Percentiles rank a stretch among this genome's conserved stretches.
Evolutionary conservation across 92 coral and sea anemone genomes (phyloP).

Genomic region (Paragorgia papillata): DNA sequence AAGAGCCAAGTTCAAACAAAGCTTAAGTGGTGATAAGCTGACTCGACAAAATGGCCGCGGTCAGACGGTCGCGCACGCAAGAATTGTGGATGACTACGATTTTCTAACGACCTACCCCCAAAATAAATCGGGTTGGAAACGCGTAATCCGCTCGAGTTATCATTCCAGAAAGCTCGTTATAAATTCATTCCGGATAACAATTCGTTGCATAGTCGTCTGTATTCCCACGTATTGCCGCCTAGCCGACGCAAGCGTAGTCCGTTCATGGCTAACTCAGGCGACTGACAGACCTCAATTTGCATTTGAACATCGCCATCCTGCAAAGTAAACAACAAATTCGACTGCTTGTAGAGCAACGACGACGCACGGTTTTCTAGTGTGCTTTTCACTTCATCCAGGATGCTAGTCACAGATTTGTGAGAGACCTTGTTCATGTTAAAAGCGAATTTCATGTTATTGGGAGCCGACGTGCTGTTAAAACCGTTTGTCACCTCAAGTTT

Average conservation of each 20-base stretch:
- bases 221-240: constrained; percentile 95
- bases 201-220: constrained; percentile 91
- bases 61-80: too few relatives aligned
- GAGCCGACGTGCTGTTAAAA: constrained; percentile 61
- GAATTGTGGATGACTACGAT: too few relatives aligned
- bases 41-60: too few relatives aligned
- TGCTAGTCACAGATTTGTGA: constrained; percentile 82
- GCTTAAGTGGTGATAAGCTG: too few relatives aligned
- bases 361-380: constrained; percentile 87
- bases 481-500: constrained; percentile 77
- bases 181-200: constrained; percentile 86
- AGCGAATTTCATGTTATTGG: constrained; percentile 80
- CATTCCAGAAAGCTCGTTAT: constrained; percentile 20
- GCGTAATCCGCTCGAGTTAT: too few relatives aligned
- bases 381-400: constrained; percentile 80
- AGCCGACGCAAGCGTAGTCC: constrained; percentile 93
- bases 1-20: too few relatives aligned
- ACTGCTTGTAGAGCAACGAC: constrained; percentile 75
- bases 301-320: constrained; percentile 85
- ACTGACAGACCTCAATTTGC: constrained; percentile 92
- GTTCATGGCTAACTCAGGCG: constrained; percentile 73
- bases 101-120: too few relatives aligned
- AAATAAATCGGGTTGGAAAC: not conserved
- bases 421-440: constrained; percentile 85
- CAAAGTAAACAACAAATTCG: constrained; percentile 83